A percentile compares a stretch with the other conserved stretches of the same genome.
These are phyloP conservation scores for Diogma glabrata DNA, from an alignment of 2,888 invertebrate genomes.

Conservation along the genomic window DNA sequence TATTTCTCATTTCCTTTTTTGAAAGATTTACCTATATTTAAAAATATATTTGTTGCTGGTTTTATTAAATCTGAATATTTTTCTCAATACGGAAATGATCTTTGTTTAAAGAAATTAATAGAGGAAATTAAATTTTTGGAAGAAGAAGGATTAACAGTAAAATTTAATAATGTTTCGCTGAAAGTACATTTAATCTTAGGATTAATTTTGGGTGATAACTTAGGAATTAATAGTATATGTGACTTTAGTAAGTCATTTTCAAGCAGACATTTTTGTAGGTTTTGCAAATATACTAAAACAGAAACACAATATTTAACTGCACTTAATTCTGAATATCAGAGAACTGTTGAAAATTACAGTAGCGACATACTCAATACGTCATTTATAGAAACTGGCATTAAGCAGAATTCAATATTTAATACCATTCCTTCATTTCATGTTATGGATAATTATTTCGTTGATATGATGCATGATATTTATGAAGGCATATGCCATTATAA, in stretches of 20 bases:
- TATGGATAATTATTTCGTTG: too few species aligned
- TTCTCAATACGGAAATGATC: background rate
- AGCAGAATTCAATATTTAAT: too few species aligned
- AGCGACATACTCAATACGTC: slow-evolving; percentile 13
- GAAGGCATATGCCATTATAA: slow-evolving; percentile 21
- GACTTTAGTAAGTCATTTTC: too few species aligned
- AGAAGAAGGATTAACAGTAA: background rate
- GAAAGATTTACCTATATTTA: background rate
- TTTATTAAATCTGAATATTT: slow-evolving; percentile 2
- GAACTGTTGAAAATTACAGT: slow-evolving; percentile 17
- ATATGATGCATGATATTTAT: slow-evolving; percentile 22
- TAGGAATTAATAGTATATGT: slow-evolving; percentile 10
- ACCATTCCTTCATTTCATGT: too few species aligned
- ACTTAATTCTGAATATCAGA: slow-evolving; percentile 12
- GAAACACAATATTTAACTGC: too few species aligned
- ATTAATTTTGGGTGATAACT: background rate
- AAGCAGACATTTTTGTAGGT: too few species aligned
- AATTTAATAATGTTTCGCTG: background rate
- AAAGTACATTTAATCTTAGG: background rate
- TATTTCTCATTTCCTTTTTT: slow-evolving; percentile 4
- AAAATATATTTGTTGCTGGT: background rate
- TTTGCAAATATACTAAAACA: too few species aligned
- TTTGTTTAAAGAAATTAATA: background rate
- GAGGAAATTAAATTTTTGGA: background rate
- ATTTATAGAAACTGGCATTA: slow-evolving; percentile 18